Evolutionary conservation across 2,888 invertebrate genomes (phyloP).

Genomic region (Oxycera nigricornis): DNA sequence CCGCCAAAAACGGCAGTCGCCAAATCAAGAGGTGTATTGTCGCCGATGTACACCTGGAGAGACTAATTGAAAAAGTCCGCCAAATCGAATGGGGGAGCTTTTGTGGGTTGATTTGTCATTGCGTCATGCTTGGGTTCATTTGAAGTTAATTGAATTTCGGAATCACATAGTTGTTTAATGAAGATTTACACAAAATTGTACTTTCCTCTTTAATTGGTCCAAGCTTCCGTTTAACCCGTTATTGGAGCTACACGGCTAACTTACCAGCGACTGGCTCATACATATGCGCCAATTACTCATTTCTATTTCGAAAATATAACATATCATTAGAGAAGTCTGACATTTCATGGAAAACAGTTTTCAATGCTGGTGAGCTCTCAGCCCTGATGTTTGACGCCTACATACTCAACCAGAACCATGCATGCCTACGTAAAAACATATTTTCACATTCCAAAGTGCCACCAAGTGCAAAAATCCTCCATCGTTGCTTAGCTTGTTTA

Average conservation of each 20-base stretch:
- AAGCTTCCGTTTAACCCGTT: too few relatives aligned
- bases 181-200: too few relatives aligned
- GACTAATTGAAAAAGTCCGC: neutral
- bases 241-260: too few relatives aligned
- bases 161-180: too few relatives aligned
- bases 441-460: slow-evolving; percentile 25
- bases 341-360: neutral
- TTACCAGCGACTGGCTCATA: too few relatives aligned
- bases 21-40: slow-evolving; percentile 23
- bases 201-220: too few relatives aligned
- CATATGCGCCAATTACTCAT: slow-evolving; percentile 26
- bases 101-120: neutral
- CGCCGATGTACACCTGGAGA: slow-evolving; percentile 17
- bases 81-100: neutral
- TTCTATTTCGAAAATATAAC: neutral
- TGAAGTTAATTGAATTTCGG: too few relatives aligned
- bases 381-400: neutral
- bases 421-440: slow-evolving; percentile 1
- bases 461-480: slow-evolving; percentile 32
- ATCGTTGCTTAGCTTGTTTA: neutral
- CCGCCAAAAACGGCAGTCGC: neutral
- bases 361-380: too few relatives aligned
- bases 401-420: neutral
- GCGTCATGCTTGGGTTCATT: too few relatives aligned
- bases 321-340: neutral